phyloP scores from a whole-genome alignment of 2,888 invertebrate species.

The Drosophila paranaensis region DNA sequence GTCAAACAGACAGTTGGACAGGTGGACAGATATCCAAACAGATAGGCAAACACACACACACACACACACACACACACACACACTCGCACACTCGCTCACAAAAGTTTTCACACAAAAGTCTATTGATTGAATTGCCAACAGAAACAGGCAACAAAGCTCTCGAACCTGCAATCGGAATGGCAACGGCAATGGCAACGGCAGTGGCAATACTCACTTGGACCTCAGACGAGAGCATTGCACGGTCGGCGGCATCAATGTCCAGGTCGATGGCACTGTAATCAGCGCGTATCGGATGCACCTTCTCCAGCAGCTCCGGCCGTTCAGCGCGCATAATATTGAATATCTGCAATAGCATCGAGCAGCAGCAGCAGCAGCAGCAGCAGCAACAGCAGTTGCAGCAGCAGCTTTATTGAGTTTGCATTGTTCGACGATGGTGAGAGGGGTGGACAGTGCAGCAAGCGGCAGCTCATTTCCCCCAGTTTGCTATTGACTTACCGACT shows the following conservation, averaged over 20 bases:
- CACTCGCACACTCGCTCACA: conserved; percentile 37
- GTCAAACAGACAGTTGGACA: conserved; percentile 27
- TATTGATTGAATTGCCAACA: conserved; percentile 78
- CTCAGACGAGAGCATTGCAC: conserved; percentile 84
- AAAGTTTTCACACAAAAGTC: conserved; percentile 68
- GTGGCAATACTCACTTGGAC: conserved; percentile 85
- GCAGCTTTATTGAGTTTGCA: conserved; percentile 32
- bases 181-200: conserved; percentile 25
- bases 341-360: conserved; percentile 82
- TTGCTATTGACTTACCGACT: conserved; percentile 77
- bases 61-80: not conserved
- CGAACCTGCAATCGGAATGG: conserved; percentile 20
- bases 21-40: conserved; percentile 21
- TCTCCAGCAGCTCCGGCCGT: conserved; percentile 85
- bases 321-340: conserved; percentile 86
- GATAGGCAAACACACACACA: conserved; percentile 16
- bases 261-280: conserved; percentile 85
- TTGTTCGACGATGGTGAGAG: conserved; percentile 20
- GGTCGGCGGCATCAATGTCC: conserved; percentile 84
- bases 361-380: conserved; percentile 18
- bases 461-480: conserved; percentile 31
- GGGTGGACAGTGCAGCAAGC: not conserved
- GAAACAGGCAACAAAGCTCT: conserved; percentile 25
- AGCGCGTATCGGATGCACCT: conserved; percentile 87
- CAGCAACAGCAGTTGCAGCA: conserved; percentile 8